These are phyloP conservation scores for Poecilobothrus nobilitatus DNA, from an alignment of 2,888 invertebrate genomes.

Conservation along the genomic window DNA sequence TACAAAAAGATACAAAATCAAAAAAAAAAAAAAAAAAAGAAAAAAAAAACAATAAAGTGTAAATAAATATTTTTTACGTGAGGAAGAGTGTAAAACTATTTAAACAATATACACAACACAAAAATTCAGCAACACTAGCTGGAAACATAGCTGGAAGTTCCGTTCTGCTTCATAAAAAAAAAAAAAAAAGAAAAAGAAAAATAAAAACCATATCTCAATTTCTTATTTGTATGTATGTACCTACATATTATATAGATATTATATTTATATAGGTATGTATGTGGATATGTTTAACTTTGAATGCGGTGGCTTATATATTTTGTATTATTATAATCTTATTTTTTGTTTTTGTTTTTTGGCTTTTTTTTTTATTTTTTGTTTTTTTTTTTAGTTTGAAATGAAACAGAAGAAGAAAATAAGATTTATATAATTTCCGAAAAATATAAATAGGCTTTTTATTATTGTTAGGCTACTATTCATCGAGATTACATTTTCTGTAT, in stretches of 20 bases:
- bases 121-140: background rate
- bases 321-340: too few relatives aligned
- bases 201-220: too few relatives aligned
- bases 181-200: too few relatives aligned
- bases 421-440: slow-evolving; percentile 3
- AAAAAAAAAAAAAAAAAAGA: background rate
- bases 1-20: background rate
- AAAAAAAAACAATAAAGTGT: background rate
- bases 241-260: background rate
- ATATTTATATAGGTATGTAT: too few relatives aligned
- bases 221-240: background rate
- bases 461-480: background rate
- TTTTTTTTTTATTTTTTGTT: background rate
- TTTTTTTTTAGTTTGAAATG: background rate
- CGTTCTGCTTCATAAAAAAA: background rate
- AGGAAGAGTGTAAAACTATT: slow-evolving; percentile 3
- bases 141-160: background rate
- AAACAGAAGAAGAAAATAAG: background rate
- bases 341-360: too few relatives aligned
- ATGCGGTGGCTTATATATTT: too few relatives aligned
- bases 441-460: background rate
- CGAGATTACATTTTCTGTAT: background rate
- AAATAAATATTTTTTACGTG: slow-evolving; percentile 2
- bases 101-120: background rate
- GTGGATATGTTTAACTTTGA: too few relatives aligned